Conservation (phyloP, 2,113 vertebrate species). For the Apus apus region DNA sequence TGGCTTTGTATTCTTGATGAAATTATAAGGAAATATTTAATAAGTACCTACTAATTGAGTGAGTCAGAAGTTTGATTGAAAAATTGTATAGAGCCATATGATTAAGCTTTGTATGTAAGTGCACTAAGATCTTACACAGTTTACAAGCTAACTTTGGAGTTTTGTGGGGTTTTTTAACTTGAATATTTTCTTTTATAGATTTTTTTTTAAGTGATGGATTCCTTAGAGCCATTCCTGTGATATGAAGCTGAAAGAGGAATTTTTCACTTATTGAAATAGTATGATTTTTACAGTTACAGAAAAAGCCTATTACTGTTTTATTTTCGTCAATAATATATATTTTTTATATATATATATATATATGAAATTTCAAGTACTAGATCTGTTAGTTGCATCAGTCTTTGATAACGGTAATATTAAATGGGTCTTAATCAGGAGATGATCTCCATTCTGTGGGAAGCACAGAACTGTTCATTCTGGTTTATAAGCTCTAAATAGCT, state of each 20-base stretch:
- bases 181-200: not conserved
- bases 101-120: not conserved
- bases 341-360: not conserved
- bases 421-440: not conserved
- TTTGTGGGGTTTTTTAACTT: not conserved
- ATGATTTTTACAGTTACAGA: not conserved
- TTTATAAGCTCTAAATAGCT: not conserved
- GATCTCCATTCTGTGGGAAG: not conserved
- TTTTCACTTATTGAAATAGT: not conserved
- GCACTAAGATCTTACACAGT: not conserved
- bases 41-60: not conserved
- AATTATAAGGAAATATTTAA: not conserved
- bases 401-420: not conserved
- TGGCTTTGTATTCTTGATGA: not conserved
- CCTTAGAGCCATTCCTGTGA: not conserved
- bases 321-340: not conserved
- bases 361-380: not conserved
- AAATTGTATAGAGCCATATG: not conserved
- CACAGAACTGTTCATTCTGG: not conserved
- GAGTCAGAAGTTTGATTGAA: not conserved
- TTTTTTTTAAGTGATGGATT: not conserved
- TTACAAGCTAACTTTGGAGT: not conserved
- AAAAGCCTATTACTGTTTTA: not conserved
- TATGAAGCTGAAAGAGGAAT: not conserved
- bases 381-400: not conserved